phyloP scores from a whole-genome alignment of 2,797 vertebrate genomes.

The Brachyalestes nurse region DNA sequence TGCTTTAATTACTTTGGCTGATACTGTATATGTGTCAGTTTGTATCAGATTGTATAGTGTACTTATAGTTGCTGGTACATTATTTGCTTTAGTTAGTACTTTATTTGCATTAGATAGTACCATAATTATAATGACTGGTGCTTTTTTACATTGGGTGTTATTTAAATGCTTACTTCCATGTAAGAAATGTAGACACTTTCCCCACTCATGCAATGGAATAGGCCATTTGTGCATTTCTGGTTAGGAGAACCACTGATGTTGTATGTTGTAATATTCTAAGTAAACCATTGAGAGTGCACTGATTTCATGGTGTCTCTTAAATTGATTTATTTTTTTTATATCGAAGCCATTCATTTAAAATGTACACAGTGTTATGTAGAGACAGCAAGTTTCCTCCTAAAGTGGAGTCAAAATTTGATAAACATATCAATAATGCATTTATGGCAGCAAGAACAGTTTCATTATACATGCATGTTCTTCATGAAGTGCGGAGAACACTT shows the following conservation, averaged over 20 bases:
- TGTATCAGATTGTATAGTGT: neutral
- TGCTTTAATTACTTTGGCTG: neutral
- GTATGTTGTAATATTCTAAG: constrained; percentile 1
- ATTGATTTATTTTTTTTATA: neutral
- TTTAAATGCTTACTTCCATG: neutral
- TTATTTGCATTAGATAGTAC: neutral
- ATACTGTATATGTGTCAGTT: neutral
- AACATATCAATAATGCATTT: constrained; percentile 73
- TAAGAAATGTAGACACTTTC: neutral
- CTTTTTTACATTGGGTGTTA: neutral
- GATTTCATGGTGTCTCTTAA: neutral
- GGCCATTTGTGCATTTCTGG: neutral
- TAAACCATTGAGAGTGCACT: neutral
- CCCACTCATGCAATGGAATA: neutral
- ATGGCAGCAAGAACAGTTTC: constrained; percentile 55
- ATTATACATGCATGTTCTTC: constrained; percentile 65
- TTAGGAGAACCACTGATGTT: neutral
- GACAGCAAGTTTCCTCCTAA: constrained; percentile 33
- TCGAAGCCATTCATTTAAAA: constrained; percentile 42
- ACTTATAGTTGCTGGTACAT: too few relatives aligned
- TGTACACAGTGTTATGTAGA: constrained; percentile 8
- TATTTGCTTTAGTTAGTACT: too few relatives aligned
- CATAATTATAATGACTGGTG: neutral
- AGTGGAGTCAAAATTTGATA: constrained; percentile 61
- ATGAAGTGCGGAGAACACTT: constrained; percentile 55